A percentile compares a stretch with the other conserved stretches of the same genome.
Evolutionary conservation across 2,888 invertebrate genomes (phyloP).

Genomic region (Acrobasis consociella): DNA sequence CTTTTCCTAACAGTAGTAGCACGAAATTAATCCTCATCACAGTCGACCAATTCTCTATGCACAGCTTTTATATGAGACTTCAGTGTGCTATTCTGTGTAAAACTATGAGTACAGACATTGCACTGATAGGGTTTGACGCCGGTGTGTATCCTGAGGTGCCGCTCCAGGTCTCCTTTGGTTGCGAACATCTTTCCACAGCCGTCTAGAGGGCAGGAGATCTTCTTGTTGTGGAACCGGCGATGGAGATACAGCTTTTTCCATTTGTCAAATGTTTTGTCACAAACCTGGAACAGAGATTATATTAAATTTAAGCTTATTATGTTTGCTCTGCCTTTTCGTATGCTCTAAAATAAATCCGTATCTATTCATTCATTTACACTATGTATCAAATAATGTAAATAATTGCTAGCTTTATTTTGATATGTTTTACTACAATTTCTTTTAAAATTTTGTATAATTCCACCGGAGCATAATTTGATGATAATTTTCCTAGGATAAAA

Average conservation of each 20-base stretch:
- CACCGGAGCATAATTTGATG: too few species aligned
- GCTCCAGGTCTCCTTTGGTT: conserved; percentile 63
- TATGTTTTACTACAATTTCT: too few species aligned
- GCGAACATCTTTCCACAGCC: conserved; percentile 64
- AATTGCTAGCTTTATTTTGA: too few species aligned
- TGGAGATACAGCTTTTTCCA: conserved; percentile 65
- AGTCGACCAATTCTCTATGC: conserved; percentile 36
- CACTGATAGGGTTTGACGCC: conserved; percentile 68
- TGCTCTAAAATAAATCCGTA: too few species aligned
- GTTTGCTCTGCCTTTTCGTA: too few species aligned
- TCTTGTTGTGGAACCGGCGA: conserved; percentile 58
- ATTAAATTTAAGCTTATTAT: too few species aligned
- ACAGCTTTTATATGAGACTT: conserved; percentile 51
- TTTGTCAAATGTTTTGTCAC: conserved; percentile 53
- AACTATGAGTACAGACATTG: conserved; percentile 53
- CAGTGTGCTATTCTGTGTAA: conserved; percentile 59
- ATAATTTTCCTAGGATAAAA: too few species aligned
- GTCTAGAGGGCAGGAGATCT: conserved; percentile 48
- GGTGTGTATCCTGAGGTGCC: conserved; percentile 67
- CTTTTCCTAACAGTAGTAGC: too few species aligned
- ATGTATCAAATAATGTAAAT: too few species aligned
- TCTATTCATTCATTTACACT: too few species aligned
- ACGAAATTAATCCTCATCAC: neutral
- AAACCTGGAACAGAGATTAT: conserved; percentile 51
- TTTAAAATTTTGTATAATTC: too few species aligned